Base-by-base conservation (phyloP, 1,140 invertebrate genomes). In the Drosophila fuyamai region DNA sequence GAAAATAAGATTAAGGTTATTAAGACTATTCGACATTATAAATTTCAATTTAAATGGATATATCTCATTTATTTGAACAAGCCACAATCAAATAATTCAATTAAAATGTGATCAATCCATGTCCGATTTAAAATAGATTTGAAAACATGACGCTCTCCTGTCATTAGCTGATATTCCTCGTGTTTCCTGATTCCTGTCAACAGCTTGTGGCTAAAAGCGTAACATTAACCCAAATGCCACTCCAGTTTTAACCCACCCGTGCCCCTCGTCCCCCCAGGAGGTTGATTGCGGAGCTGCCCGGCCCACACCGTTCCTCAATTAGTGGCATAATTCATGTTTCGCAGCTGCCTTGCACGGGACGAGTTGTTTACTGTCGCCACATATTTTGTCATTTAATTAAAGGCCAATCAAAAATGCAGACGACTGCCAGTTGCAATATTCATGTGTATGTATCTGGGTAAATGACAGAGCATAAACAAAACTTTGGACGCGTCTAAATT, bases 361-460 rank as follows among this genome's bases (percentile, higher is more conserved):
- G 47, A 82, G 54, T 86, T 88, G 79, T 79, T 86, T 79, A 68
- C 75, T 73, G 59, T 82, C 79, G 59, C 83, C 76, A 85, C 82
- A 86, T 88, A 85, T 86, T 86, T 86, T 86, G 83, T 86, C 83
- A 86, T 86, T 86, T 86, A 86, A 88, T 86, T 86, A 86, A 86
- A 86, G 79, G 71, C 83, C 82, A 86, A 85, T 82, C 82, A 88
- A 77, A 81, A 85, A 71, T 71, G 68, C 82, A 82, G 79, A 85
- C 83, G 76, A 66, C 57, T 81, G 65, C 43, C 54, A 53, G 61
- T 60, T 58, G 68, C 48, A 76, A 53, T 67, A 77, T 70, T 50
- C 36, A 35, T 58, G 53, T 56, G 29, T 43, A 51, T 70, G 63
- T 59, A 59, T 70, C 41, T 68, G 41, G 54, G 41, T 57, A 48